phyloP scores from a whole-genome alignment of 1,140 invertebrate species.

The Cydia fagiglandana region DNA sequence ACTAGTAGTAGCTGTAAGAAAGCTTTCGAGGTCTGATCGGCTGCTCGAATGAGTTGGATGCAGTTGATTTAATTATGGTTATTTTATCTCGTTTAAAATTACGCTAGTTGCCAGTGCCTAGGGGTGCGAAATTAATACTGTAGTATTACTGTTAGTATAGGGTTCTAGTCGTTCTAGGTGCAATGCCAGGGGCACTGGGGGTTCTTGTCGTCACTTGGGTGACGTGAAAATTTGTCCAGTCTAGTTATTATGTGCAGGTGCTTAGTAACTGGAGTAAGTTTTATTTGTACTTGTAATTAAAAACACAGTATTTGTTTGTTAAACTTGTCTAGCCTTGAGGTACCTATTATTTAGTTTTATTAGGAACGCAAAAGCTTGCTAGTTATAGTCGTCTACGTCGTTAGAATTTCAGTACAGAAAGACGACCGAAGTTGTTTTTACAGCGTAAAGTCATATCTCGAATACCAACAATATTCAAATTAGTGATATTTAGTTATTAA shows the following conservation, averaged over 20 bases:
- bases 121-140: not conserved
- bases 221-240: slow-evolving; percentile 12
- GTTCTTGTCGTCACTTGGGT: not conserved
- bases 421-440: too few relatives aligned
- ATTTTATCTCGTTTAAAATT: not conserved
- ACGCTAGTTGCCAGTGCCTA: not conserved
- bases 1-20: not conserved
- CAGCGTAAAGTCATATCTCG: too few relatives aligned
- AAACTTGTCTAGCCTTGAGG: not conserved
- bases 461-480: too few relatives aligned
- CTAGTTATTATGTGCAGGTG: not conserved
- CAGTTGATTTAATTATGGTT: slow-evolving; percentile 3
- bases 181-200: not conserved
- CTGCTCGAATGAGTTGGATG: not conserved
- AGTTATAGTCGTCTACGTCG: too few relatives aligned
- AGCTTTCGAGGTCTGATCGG: not conserved
- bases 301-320: not conserved
- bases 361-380: not conserved
- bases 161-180: not conserved
- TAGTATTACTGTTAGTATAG: not conserved
- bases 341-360: not conserved
- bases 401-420: not conserved
- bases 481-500: too few relatives aligned
- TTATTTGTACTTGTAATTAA: not conserved
- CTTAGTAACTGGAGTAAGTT: not conserved